Conservation (phyloP, 1,140 invertebrate species). For the Stenopsyche tienmushanensis region DNA sequence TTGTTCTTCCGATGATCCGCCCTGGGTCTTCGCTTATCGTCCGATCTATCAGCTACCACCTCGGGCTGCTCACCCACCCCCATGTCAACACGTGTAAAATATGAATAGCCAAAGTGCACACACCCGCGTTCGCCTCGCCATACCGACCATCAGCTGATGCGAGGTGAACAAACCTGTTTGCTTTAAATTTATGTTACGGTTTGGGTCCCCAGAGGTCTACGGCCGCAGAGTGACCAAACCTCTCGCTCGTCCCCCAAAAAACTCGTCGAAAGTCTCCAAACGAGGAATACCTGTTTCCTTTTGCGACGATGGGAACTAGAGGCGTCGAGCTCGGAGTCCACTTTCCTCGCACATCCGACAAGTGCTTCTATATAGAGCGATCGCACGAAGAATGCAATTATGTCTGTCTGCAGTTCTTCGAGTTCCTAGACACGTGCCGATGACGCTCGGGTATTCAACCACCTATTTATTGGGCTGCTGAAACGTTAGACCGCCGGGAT, state of each 20-base stretch:
- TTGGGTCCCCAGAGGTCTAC: slow-evolving; percentile 22
- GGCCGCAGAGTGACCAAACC: not conserved
- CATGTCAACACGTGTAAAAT: no score
- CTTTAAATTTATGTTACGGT: slow-evolving; percentile 30
- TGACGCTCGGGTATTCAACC: not conserved
- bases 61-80: no score
- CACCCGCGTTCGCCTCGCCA: not conserved
- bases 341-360: slow-evolving; percentile 8
- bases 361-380: not conserved
- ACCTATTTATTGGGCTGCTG: no score
- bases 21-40: no score
- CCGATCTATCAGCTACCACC: no score
- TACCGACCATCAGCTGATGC: slow-evolving; percentile 24
- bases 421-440: not conserved
- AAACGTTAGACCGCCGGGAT: no score
- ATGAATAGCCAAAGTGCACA: no score
- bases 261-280: slow-evolving; percentile 22
- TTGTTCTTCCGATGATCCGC: no score
- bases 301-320: not conserved
- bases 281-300: slow-evolving; percentile 32
- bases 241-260: slow-evolving; percentile 6
- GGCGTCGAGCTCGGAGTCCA: slow-evolving; percentile 2
- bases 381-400: not conserved
- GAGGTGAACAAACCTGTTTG: slow-evolving; percentile 37
- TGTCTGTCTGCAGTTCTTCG: not conserved